Evolutionary conservation across 92 coral and sea anemone species (phyloP).

Genomic region (Nematostella vectensis): DNA sequence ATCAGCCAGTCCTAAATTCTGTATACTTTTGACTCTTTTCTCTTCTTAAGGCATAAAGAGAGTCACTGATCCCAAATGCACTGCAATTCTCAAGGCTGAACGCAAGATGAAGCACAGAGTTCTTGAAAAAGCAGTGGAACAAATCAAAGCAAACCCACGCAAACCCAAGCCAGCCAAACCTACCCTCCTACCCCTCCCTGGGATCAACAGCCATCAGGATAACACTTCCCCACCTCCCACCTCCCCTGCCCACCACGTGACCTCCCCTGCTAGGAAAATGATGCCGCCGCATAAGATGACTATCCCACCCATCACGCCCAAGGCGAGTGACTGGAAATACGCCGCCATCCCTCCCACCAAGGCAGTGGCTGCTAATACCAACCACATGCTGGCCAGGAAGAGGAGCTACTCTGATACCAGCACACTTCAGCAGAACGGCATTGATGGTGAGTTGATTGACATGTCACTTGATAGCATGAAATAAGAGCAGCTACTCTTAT

Average conservation of each 20-base stretch:
- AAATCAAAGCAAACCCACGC: conserved; percentile 67
- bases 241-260: conserved; percentile 53
- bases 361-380: conserved; percentile 55
- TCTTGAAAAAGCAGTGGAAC: conserved; percentile 72
- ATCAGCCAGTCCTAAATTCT: too few species aligned
- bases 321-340: conserved; percentile 79
- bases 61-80: conserved; percentile 44
- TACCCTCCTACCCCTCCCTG: conserved; percentile 55
- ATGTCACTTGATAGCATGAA: too few species aligned
- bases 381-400: conserved; percentile 90
- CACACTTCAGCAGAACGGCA: conserved; percentile 83
- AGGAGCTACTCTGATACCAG: conserved; percentile 61
- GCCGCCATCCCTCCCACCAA: conserved; percentile 82
- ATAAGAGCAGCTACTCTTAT: conserved; percentile 75
- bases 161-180: conserved; percentile 71
- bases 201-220: conserved; percentile 24
- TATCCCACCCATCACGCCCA: conserved; percentile 60
- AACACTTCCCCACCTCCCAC: conserved; percentile 69
- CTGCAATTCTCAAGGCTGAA: conserved; percentile 63
- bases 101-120: conserved; percentile 62
- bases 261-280: conserved; percentile 95
- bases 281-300: conserved; percentile 79
- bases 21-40: too few species aligned
- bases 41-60: conserved; percentile 89
- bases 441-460: conserved; percentile 66